Percentiles rank a stretch among this genome's conserved stretches.
These are phyloP conservation scores for Platanista minor DNA, from an alignment of 2,113 vertebrate genomes.

Conservation along the genomic window DNA sequence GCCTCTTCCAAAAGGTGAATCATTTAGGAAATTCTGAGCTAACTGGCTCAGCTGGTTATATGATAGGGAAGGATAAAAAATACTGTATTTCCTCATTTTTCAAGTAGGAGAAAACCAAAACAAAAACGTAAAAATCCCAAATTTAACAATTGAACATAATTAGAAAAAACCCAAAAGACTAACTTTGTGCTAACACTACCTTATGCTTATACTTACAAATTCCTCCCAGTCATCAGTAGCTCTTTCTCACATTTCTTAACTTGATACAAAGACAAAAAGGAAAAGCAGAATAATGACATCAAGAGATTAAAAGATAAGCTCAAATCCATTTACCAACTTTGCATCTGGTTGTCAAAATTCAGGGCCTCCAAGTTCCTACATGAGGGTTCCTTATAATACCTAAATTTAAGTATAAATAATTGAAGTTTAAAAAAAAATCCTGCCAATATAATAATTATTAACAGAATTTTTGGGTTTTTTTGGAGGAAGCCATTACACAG, in stretches of 20 bases:
- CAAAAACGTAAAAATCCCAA: background rate
- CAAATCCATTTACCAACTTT: background rate
- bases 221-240: background rate
- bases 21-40: slow-evolving; percentile 66
- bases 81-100: background rate
- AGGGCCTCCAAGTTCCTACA: background rate
- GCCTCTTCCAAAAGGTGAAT: slow-evolving; percentile 64
- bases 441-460: background rate
- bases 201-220: slow-evolving; percentile 15
- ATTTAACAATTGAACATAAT: background rate
- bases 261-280: slow-evolving; percentile 26
- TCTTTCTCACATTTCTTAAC: slow-evolving; percentile 27
- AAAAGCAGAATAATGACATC: slow-evolving; percentile 1
- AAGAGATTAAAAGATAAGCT: slow-evolving; percentile 25
- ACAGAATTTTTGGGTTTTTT: background rate
- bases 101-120: background rate
- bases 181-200: background rate
- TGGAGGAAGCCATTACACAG: background rate
- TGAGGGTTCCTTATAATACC: background rate
- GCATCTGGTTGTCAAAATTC: background rate
- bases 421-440: background rate
- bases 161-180: background rate
- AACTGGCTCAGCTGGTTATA: slow-evolving; percentile 46
- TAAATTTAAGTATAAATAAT: slow-evolving; percentile 4
- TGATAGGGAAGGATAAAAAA: slow-evolving; percentile 18